These are phyloP conservation scores for Sphenopsis melanotis DNA, from an alignment of 2,797 vertebrate species.

Conservation along the genomic window DNA sequence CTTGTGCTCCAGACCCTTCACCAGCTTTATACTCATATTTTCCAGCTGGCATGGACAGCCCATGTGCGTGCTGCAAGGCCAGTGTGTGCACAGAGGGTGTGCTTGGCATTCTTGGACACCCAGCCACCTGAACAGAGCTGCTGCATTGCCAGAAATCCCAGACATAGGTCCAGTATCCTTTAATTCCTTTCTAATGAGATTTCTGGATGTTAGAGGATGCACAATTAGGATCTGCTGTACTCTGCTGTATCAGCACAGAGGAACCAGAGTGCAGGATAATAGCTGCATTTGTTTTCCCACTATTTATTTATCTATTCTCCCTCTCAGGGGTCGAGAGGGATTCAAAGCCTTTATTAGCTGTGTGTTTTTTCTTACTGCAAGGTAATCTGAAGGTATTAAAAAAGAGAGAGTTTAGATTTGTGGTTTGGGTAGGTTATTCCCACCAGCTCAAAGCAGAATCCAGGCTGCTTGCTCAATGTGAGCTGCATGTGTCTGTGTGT, in stretches of 20 bases:
- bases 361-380: neutral
- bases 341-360: conserved; percentile 7
- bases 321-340: neutral
- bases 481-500: neutral
- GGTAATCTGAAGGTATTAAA: neutral
- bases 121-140: neutral
- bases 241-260: neutral
- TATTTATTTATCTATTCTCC: neutral
- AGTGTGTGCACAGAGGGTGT: neutral
- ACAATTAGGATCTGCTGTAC: neutral
- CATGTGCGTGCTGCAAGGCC: neutral
- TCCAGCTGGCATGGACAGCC: accelerated
- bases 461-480: neutral
- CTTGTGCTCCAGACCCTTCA: neutral
- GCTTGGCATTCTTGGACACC: neutral
- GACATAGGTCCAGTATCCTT: neutral
- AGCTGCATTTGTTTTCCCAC: neutral
- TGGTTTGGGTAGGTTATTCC: neutral
- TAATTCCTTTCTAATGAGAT: conserved; percentile 22
- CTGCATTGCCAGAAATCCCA: neutral
- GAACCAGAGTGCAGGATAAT: neutral
- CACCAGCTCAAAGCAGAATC: neutral
- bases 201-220: neutral
- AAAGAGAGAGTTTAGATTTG: neutral
- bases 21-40: neutral